These are phyloP conservation scores for Drosophila helvetica DNA, from an alignment of 2,888 invertebrate species.

Conservation along the genomic window DNA sequence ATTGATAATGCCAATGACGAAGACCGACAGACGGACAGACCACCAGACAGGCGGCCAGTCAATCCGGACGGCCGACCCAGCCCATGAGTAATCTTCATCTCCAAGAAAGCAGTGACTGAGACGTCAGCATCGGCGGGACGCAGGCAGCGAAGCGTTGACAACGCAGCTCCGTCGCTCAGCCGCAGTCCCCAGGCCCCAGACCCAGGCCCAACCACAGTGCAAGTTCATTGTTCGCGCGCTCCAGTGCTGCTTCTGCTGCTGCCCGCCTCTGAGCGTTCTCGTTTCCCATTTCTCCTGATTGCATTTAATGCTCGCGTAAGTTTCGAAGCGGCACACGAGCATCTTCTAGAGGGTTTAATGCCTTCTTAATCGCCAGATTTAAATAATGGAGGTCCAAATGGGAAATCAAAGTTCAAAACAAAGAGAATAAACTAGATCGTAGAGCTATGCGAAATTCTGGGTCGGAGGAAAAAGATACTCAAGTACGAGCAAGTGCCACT, in stretches of 20 bases:
- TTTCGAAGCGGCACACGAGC: slow-evolving; percentile 7
- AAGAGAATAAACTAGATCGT: background rate
- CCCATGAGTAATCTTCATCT: slow-evolving; percentile 55
- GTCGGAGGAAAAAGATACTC: background rate
- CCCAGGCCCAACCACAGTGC: slow-evolving; percentile 52
- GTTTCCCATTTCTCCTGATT: slow-evolving; percentile 35
- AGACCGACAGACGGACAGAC: slow-evolving; percentile 17
- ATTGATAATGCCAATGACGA: slow-evolving; percentile 72
- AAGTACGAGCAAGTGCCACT: background rate
- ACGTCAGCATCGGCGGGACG: slow-evolving; percentile 19
- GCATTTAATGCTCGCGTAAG: slow-evolving; percentile 32
- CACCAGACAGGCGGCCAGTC: background rate
- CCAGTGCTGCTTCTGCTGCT: slow-evolving; percentile 30
- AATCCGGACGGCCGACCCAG: slow-evolving; percentile 11
- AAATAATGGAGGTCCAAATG: background rate
- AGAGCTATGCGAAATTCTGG: background rate
- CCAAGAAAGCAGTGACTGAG: slow-evolving; percentile 30
- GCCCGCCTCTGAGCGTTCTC: slow-evolving; percentile 26
- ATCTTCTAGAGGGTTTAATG: background rate
- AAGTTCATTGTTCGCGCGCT: slow-evolving; percentile 75
- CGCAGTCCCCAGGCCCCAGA: background rate
- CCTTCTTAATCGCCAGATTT: background rate
- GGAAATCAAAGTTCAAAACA: too few species aligned
- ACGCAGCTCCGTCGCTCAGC: slow-evolving; percentile 36
- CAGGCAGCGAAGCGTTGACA: slow-evolving; percentile 74